These are phyloP conservation scores for Coelopa frigida DNA, from an alignment of 1,140 invertebrate species.

Conservation along the genomic window DNA sequence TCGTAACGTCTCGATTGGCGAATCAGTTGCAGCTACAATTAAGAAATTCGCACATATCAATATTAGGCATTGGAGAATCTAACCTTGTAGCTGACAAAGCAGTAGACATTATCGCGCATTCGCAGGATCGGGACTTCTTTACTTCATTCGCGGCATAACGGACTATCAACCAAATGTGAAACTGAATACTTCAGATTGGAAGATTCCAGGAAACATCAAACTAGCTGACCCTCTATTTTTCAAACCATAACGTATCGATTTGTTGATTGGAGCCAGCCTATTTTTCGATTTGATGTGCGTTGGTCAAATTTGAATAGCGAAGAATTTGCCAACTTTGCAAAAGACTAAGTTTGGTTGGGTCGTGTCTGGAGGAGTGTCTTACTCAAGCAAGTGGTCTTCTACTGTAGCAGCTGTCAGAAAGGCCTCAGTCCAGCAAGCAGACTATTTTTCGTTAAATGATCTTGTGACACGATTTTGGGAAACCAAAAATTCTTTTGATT, in stretches of 20 bases:
- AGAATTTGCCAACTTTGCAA: slow-evolving; percentile 26
- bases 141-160: slow-evolving; percentile 4
- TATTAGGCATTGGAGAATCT: slow-evolving; percentile 2
- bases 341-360: slow-evolving; percentile 34
- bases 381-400: not conserved
- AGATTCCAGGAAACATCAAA: slow-evolving; percentile 16
- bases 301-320: slow-evolving; percentile 23
- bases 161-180: slow-evolving; percentile 7
- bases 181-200: slow-evolving; percentile 2
- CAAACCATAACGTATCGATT: slow-evolving; percentile 17
- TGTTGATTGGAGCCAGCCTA: slow-evolving; percentile 25
- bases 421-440: not conserved
- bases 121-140: not conserved
- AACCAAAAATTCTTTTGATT: slow-evolving; percentile 9
- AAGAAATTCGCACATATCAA: not conserved
- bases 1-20: slow-evolving; percentile 3
- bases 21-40: not conserved
- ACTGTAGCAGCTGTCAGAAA: not conserved
- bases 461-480: slow-evolving; percentile 16
- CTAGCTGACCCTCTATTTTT: slow-evolving; percentile 23
- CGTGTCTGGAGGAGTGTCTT: slow-evolving; percentile 15
- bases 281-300: slow-evolving; percentile 15
- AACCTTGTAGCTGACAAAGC: slow-evolving; percentile 1
- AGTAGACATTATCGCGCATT: not conserved
- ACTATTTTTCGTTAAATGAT: not conserved